phyloP scores from a whole-genome alignment of 2,888 invertebrate genomes.

The Leptarthrus brevirostris region DNA sequence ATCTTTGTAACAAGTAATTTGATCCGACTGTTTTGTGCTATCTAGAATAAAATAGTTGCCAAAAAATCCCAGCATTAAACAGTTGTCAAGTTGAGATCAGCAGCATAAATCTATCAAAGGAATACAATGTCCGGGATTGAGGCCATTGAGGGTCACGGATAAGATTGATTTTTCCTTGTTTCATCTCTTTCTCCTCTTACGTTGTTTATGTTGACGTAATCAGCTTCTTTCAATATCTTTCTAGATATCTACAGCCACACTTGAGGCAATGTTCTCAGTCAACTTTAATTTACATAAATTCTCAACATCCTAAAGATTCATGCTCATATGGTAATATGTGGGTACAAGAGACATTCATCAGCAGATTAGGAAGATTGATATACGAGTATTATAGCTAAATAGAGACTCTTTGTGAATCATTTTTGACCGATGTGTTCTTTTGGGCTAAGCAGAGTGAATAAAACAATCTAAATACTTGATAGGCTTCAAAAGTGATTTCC shows the following conservation, averaged over 20 bases:
- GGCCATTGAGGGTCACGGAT: background rate
- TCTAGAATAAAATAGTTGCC: background rate
- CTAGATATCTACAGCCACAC: too few species aligned
- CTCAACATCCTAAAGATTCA: background rate
- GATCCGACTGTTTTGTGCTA: background rate
- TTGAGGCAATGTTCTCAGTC: background rate
- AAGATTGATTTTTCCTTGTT: background rate
- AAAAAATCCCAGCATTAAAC: slow-evolving; percentile 13
- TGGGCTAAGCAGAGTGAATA: background rate
- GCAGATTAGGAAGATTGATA: background rate
- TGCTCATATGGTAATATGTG: background rate
- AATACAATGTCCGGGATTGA: background rate
- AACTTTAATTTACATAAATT: background rate
- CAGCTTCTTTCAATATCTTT: background rate
- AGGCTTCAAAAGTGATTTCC: background rate
- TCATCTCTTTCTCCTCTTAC: too few species aligned
- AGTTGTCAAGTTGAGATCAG: slow-evolving; percentile 12
- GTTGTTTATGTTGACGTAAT: background rate
- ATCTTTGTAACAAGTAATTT: background rate
- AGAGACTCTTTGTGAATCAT: background rate
- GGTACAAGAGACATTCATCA: background rate
- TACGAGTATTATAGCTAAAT: too few species aligned
- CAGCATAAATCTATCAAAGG: background rate
- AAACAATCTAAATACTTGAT: background rate
- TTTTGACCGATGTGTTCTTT: background rate